A percentile compares a stretch with the other conserved stretches of the same genome.
Evolutionary conservation across 2,797 vertebrate genomes (phyloP).

Genomic region (Sebastes ruberrimus): DNA sequence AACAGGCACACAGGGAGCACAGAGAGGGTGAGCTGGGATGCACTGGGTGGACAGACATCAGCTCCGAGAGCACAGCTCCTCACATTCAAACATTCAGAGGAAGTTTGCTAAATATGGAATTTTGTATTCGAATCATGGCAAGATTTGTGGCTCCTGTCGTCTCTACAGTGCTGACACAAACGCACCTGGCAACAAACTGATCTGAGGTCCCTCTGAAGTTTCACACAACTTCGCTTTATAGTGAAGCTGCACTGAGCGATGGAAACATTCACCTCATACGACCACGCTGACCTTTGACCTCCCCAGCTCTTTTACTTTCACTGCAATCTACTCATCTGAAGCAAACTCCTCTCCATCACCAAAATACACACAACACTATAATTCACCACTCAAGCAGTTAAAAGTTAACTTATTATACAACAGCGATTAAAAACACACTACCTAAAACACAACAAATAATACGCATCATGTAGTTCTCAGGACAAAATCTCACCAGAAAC

Average conservation of each 20-base stretch:
- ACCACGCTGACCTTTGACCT: slow-evolving; percentile 17
- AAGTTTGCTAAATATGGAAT: not conserved
- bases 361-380: not conserved
- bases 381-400: slow-evolving; percentile 1
- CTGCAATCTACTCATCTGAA: not conserved
- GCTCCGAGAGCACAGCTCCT: slow-evolving; percentile 15
- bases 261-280: not conserved
- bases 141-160: not conserved
- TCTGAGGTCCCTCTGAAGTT: not conserved
- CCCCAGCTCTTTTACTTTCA: not conserved
- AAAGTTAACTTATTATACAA: slow-evolving; percentile 2
- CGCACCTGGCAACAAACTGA: slow-evolving; percentile 6
- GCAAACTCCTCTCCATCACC: not conserved
- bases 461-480: not conserved
- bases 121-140: not conserved
- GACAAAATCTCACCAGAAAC: not conserved
- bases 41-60: slow-evolving; percentile 26
- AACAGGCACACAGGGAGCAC: slow-evolving; percentile 46
- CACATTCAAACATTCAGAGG: slow-evolving; percentile 30
- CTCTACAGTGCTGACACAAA: not conserved
- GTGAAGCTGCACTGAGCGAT: not conserved
- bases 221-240: not conserved
- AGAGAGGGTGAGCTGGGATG: slow-evolving; percentile 39
- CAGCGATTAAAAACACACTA: not conserved
- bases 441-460: not conserved